Evolutionary conservation across 2,888 invertebrate species (phyloP).

Genomic region (Campopleginae sp.): DNA sequence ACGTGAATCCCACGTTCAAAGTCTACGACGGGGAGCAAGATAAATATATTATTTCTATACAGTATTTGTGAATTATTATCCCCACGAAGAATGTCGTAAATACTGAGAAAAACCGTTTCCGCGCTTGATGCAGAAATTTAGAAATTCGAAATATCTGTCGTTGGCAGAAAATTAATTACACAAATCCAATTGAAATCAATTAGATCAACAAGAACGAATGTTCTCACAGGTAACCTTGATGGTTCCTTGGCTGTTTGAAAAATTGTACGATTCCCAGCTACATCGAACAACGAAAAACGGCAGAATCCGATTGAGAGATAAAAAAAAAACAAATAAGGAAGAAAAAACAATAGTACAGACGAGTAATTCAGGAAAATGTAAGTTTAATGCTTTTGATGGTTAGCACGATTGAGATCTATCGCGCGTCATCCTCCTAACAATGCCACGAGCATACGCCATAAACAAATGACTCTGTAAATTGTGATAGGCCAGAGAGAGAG

Average conservation of each 20-base stretch:
- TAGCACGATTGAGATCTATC: conserved; percentile 25
- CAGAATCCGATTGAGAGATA: background rate
- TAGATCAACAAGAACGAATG: background rate
- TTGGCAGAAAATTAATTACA: conserved; percentile 9
- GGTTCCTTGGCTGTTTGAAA: background rate
- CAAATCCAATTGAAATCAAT: conserved; percentile 1
- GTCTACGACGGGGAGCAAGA: background rate
- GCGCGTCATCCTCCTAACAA: conserved; percentile 33
- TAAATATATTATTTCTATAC: conserved; percentile 1
- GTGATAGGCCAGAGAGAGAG: background rate
- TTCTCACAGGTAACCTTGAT: background rate
- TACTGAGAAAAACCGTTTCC: too few species aligned
- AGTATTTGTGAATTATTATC: background rate
- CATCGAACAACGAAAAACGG: background rate
- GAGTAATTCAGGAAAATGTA: conserved; percentile 30
- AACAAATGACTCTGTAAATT: conserved; percentile 36
- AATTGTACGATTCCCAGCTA: background rate
- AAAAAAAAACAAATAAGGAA: conserved; percentile 9
- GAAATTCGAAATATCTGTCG: background rate
- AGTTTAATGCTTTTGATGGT: conserved; percentile 24
- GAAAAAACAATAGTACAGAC: background rate
- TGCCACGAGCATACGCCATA: conserved; percentile 1
- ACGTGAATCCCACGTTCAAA: conserved; percentile 2
- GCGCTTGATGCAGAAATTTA: background rate
- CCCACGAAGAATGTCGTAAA: background rate